Evolutionary conservation across 2,888 invertebrate genomes (phyloP).

Genomic region (Andrena camellia): DNA sequence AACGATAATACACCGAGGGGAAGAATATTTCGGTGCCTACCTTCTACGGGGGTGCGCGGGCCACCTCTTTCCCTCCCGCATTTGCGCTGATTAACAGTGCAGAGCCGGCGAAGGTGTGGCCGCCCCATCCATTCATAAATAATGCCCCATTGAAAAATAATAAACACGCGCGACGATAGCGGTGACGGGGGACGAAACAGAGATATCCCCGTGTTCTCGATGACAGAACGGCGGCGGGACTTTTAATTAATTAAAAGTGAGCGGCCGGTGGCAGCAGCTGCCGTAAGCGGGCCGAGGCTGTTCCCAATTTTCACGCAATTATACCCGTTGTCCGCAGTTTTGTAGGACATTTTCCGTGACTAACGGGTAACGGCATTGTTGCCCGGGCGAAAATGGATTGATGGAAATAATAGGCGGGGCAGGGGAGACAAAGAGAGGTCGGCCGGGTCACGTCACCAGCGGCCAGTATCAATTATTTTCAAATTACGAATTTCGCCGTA

Average conservation of each 20-base stretch:
- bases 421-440: conserved; percentile 42
- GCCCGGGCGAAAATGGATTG: conserved; percentile 64
- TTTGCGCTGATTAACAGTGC: conserved; percentile 15
- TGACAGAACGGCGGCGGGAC: conserved; percentile 27
- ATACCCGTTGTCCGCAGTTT: conserved; percentile 67
- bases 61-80: neutral
- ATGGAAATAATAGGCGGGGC: conserved; percentile 64
- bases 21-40: neutral
- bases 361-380: conserved; percentile 67
- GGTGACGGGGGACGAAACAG: conserved; percentile 16
- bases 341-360: conserved; percentile 65
- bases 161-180: neutral
- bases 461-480: conserved; percentile 71
- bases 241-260: conserved; percentile 65
- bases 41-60: neutral
- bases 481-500: conserved; percentile 70
- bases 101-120: neutral
- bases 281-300: conserved; percentile 44
- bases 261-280: conserved; percentile 37
- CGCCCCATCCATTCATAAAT: neutral
- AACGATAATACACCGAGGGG: conserved; percentile 48
- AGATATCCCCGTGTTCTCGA: conserved; percentile 31
- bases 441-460: conserved; percentile 54
- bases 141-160: neutral
- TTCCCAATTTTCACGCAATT: conserved; percentile 69